phyloP scores from a whole-genome alignment of 2,113 vertebrate genomes.

The Petrocephalus microphthalmus region DNA sequence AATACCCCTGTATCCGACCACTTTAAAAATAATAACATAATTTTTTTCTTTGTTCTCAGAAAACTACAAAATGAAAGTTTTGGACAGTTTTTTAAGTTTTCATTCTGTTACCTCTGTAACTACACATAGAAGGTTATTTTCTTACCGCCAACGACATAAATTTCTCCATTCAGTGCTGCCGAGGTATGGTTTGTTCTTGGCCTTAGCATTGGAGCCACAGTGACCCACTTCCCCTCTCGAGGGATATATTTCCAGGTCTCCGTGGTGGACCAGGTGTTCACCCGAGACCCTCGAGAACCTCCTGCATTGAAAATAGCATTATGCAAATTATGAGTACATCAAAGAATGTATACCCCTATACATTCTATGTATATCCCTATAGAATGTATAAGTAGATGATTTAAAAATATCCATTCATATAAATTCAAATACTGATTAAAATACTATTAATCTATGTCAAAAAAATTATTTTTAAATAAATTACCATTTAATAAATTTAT shows the following conservation, averaged over 20 bases:
- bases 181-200: slow-evolving; percentile 90
- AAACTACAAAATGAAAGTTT: background rate
- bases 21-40: background rate
- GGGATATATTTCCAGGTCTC: slow-evolving; percentile 87
- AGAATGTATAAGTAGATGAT: background rate
- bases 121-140: slow-evolving; percentile 27
- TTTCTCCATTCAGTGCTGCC: slow-evolving; percentile 78
- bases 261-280: slow-evolving; percentile 88
- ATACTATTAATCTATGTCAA: no score
- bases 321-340: background rate
- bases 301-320: slow-evolving; percentile 55
- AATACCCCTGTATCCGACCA: background rate
- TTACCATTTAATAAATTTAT: no score
- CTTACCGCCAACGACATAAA: slow-evolving; percentile 90
- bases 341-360: background rate
- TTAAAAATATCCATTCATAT: background rate
- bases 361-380: no score
- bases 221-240: slow-evolving; percentile 74
- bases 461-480: no score
- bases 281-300: slow-evolving; percentile 80
- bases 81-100: slow-evolving; percentile 18
- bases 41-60: slow-evolving; percentile 8
- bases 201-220: slow-evolving; percentile 79
- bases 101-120: slow-evolving; percentile 25
- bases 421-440: background rate